Evolutionary conservation across 2,113 vertebrate genomes (phyloP).

Genomic region (Pao palembangensis): DNA sequence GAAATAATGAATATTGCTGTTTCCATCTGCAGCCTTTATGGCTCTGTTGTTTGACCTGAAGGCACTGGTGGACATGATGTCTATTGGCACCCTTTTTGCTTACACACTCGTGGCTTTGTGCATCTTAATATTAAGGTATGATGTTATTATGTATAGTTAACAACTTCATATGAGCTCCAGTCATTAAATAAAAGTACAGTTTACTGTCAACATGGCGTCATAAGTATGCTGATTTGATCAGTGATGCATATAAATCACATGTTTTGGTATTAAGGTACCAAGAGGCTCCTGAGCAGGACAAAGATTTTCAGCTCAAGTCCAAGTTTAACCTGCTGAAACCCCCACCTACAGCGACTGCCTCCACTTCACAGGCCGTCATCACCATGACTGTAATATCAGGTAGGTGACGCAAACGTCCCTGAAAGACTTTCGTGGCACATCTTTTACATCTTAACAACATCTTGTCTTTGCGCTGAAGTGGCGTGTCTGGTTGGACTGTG

Average conservation of each 20-base stretch:
- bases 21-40: slow-evolving; percentile 76
- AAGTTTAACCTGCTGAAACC: slow-evolving; percentile 61
- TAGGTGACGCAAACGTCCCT: slow-evolving; percentile 19
- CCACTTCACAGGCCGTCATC: slow-evolving; percentile 69
- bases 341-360: slow-evolving; percentile 47
- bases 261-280: slow-evolving; percentile 70
- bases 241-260: background rate
- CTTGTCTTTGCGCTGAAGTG: slow-evolving; percentile 56
- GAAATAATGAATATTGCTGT: slow-evolving; percentile 9
- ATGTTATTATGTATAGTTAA: background rate
- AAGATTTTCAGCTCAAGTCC: slow-evolving; percentile 21
- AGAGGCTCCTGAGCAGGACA: slow-evolving; percentile 33
- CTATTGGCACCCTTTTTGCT: slow-evolving; percentile 82
- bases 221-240: background rate
- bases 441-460: background rate
- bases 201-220: background rate
- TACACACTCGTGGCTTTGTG: slow-evolving; percentile 85
- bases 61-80: slow-evolving; percentile 84
- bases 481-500: slow-evolving; percentile 61
- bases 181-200: background rate
- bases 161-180: background rate
- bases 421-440: background rate
- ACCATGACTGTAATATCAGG: slow-evolving; percentile 58
- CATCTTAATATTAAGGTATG: slow-evolving; percentile 84
- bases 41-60: slow-evolving; percentile 84